A percentile compares a stretch with the other conserved stretches of the same genome.
Conservation (phyloP, 2,113 vertebrate genomes). For the Passer domesticus region DNA sequence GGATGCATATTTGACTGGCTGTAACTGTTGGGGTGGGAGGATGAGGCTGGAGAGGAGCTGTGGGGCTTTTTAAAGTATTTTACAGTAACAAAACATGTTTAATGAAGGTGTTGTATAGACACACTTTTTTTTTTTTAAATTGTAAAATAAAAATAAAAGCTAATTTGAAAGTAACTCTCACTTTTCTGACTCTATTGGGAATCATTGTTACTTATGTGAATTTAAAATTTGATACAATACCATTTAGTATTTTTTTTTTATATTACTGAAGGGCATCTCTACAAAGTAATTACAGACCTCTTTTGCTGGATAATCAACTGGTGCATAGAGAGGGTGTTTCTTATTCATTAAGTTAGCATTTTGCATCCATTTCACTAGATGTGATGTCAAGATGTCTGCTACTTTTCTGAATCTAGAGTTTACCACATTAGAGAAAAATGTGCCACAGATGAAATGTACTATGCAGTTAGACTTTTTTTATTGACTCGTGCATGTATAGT, state of each 20-base stretch:
- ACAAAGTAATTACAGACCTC: neutral
- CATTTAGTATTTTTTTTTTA: neutral
- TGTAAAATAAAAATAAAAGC: neutral
- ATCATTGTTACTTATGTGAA: neutral
- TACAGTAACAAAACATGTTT: neutral
- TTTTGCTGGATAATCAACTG: neutral
- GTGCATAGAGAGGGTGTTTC: neutral
- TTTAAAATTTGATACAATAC: neutral
- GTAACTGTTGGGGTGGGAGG: neutral
- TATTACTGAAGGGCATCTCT: neutral
- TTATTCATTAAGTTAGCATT: neutral
- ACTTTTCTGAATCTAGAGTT: neutral
- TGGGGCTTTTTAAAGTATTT: neutral
- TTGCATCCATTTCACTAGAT: neutral
- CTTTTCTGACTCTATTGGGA: neutral
- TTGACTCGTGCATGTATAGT: accelerated
- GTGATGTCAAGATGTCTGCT: neutral
- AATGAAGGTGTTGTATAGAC: neutral
- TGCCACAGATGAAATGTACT: neutral
- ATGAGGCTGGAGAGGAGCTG: no score
- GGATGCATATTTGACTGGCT: neutral
- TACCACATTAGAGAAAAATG: neutral
- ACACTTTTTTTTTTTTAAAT: neutral
- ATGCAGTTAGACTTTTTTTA: neutral
- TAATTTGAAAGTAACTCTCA: neutral